Evolutionary conservation across 2,113 vertebrate species (phyloP).

Genomic region (Bostrychus sinensis): DNA sequence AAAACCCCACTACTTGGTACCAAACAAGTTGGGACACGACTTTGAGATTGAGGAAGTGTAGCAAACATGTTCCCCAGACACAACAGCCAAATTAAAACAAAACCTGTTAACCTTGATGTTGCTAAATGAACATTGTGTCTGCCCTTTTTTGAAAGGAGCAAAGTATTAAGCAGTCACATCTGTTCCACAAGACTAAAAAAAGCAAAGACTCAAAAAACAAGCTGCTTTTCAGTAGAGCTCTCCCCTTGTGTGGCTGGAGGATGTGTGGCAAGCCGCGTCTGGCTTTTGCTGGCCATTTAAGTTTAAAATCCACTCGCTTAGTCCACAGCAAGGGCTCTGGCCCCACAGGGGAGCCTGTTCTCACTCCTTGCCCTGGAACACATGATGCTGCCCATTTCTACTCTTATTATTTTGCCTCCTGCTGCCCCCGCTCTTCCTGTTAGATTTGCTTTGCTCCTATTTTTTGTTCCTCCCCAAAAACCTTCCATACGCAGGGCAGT

Average conservation of each 20-base stretch:
- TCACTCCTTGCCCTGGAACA: constrained; percentile 60
- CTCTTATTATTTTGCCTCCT: constrained; percentile 29
- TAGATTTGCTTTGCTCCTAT: background rate
- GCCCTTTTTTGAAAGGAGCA: too few relatives aligned
- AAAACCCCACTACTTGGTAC: constrained; percentile 29
- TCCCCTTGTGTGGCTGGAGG: constrained; percentile 49
- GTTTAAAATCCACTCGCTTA: constrained; percentile 69
- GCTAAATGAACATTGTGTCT: constrained; percentile 32
- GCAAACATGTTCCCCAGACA: constrained; percentile 19
- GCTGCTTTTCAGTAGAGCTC: constrained; percentile 38
- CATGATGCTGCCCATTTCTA: constrained; percentile 42
- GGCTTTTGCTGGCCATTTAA: constrained; percentile 73
- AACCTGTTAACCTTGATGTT: background rate
- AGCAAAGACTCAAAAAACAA: constrained; percentile 13
- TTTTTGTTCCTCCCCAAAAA: constrained; percentile 39
- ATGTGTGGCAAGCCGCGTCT: constrained; percentile 56
- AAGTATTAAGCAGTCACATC: constrained; percentile 39
- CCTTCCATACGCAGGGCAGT: constrained; percentile 21
- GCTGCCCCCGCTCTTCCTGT: constrained; percentile 33
- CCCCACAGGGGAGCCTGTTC: constrained; percentile 55
- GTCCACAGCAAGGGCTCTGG: constrained; percentile 50
- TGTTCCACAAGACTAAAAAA: constrained; percentile 27
- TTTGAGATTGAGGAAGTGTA: constrained; percentile 26
- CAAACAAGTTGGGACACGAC: constrained; percentile 59
- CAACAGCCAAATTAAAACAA: constrained; percentile 10